Base-by-base conservation (phyloP, 2,113 vertebrate genomes). In the Myotis yumanensis region DNA sequence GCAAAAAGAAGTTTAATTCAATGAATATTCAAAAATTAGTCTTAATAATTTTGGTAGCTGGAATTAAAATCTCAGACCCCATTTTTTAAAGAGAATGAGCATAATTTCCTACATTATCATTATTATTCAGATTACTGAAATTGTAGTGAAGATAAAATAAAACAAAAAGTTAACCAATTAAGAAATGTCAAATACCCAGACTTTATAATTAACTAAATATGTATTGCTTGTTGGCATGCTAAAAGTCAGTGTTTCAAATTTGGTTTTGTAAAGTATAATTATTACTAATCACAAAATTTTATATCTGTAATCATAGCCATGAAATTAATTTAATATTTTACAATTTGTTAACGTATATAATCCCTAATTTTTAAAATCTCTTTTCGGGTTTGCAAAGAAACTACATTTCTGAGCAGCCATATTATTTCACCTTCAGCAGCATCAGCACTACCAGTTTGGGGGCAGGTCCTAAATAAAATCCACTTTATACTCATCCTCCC, bases 81-180 rank as follows among this genome's bases (percentile, higher is more conserved):
- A 40, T 18, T 71, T 80, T 80, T 90, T 37, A 28, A 95, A 17
- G 20, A 40, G 11, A 81, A 9, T 18, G 2, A 75, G 25, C 51
- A 10, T 75, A 91, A 79, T 83, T 94, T 93, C 37, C 96, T 35
- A 54, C 30, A 2, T 83, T 91, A 66, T 64, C 76, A 84, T 62
- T 69, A 90, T 62, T 85, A 57, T 68, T 90, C n/a, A n/a, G 30
- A 72, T 66, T 91, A 80, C 32, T 81, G 11, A 96, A 86, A 22
- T 20, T 5, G 4, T 37, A 68, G 51, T 59, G 8, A 90, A 86
- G 16, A 17, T 52, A 83, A 73, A 91, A 86, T 40, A 57, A 79
- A 91, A 59, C 3, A 71, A 37, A 77, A 77, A 46, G 90, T 1
- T 20, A 93, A 35, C 43, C 22, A 87, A 92, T 52, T 72, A 89